phyloP scores from a whole-genome alignment of 64 coral and sea anemone species.

The Dendrophyllia cribrosa region DNA sequence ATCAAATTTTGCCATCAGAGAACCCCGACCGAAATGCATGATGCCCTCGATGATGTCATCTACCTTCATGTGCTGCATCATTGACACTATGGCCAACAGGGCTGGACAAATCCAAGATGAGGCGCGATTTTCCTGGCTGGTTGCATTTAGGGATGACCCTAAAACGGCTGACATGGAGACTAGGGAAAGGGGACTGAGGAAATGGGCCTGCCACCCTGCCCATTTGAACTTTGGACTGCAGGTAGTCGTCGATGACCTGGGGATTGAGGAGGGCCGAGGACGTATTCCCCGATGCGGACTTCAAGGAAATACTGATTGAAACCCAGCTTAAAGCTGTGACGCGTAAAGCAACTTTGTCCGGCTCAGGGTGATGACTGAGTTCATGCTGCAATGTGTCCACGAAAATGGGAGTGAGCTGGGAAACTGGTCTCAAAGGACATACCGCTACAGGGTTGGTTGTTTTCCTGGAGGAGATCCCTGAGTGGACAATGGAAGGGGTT shows the following conservation, averaged over 20 bases:
- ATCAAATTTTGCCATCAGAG: constrained; percentile 27
- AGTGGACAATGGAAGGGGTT: no score
- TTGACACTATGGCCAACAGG: constrained; percentile 60
- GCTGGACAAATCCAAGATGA: constrained; percentile 56
- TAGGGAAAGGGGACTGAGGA: no score
- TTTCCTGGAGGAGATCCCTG: no score
- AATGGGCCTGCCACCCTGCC: constrained; percentile 49
- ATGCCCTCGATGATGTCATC: background rate
- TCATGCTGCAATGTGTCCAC: background rate
- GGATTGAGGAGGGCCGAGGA: constrained; percentile 10
- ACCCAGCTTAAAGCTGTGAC: no score
- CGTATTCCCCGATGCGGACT: constrained; percentile 12
- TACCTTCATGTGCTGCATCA: constrained; percentile 36
- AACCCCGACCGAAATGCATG: no score
- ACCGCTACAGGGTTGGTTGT: background rate
- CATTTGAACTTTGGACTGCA: background rate
- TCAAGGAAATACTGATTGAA: no score
- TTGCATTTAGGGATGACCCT: constrained; percentile 36
- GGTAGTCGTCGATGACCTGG: constrained; percentile 40
- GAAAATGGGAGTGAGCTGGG: background rate
- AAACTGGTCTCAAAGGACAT: background rate
- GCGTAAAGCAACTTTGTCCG: no score
- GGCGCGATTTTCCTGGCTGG: constrained; percentile 51
- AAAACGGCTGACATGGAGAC: constrained; percentile 44
- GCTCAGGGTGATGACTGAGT: no score